phyloP scores from a whole-genome alignment of 1,140 invertebrate genomes.

The Ceratitis capitata region DNA sequence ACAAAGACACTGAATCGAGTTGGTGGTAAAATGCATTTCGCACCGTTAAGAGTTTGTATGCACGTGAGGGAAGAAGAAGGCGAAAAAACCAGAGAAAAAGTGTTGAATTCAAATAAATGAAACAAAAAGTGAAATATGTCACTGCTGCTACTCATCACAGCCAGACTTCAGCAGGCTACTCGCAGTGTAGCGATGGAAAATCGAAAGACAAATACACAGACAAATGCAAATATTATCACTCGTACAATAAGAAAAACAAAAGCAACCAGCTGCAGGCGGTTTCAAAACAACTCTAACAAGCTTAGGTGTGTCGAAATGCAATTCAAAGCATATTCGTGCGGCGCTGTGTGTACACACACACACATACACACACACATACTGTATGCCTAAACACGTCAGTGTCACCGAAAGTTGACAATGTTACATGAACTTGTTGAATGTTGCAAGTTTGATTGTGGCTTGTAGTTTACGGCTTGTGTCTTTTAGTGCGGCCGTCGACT shows the following conservation, averaged over 20 bases:
- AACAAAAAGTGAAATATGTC: background rate
- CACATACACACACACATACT: too few species aligned
- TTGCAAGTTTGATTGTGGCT: background rate
- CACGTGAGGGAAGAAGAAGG: background rate
- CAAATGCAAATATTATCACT: background rate
- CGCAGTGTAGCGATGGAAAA: background rate
- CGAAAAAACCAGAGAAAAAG: background rate
- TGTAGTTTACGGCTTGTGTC: background rate
- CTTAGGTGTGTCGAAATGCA: background rate
- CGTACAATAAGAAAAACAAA: background rate
- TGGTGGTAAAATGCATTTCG: background rate
- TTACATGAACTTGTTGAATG: conserved; percentile 59
- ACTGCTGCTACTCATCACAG: background rate
- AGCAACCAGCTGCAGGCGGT: background rate
- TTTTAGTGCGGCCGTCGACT: background rate
- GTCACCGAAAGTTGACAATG: conserved; percentile 58
- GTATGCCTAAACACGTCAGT: background rate
- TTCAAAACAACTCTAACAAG: background rate
- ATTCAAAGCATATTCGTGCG: background rate
- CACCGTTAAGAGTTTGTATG: background rate
- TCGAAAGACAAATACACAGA: background rate
- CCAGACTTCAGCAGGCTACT: background rate
- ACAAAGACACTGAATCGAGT: background rate
- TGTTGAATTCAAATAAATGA: background rate
- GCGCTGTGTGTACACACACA: too few species aligned